These are phyloP conservation scores for Malaclemys terrapin DNA, from an alignment of 2,113 vertebrate genomes.

Conservation along the genomic window DNA sequence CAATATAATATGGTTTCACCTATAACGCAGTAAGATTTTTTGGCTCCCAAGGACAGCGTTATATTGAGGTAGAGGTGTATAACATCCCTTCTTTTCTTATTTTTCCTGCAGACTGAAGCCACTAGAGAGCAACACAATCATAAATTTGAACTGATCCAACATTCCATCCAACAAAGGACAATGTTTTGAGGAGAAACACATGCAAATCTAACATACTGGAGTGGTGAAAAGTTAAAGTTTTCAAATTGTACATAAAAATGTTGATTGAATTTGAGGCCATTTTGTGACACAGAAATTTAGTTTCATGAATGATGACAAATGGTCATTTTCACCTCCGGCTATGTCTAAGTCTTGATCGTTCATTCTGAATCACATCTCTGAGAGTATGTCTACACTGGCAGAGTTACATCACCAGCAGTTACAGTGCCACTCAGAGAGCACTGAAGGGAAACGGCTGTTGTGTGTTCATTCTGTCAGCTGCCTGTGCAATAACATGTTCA, in stretches of 20 bases:
- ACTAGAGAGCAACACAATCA: not conserved
- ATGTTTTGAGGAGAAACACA: not conserved
- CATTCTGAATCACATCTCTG: too few relatives aligned
- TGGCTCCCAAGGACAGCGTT: too few relatives aligned
- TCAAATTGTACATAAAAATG: not conserved
- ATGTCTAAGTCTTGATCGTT: too few relatives aligned
- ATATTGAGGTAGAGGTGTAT: not conserved
- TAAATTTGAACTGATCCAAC: not conserved
- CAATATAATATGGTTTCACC: too few relatives aligned
- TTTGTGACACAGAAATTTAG: not conserved
- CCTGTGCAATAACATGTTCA: too few relatives aligned
- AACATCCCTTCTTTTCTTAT: not conserved
- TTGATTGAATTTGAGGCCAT: not conserved
- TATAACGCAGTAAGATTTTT: too few relatives aligned
- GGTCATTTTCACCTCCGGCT: not conserved
- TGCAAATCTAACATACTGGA: not conserved
- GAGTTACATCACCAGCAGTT: too few relatives aligned
- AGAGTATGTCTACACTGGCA: too few relatives aligned
- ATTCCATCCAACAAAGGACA: not conserved
- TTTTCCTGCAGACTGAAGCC: not conserved
- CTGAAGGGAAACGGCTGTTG: too few relatives aligned
- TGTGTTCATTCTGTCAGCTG: too few relatives aligned
- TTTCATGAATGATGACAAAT: slow-evolving; percentile 28
- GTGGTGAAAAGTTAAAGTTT: not conserved
- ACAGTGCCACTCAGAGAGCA: too few relatives aligned